Conservation (phyloP, 1,140 invertebrate species). For the Ptiloglossa arizonensis region DNA sequence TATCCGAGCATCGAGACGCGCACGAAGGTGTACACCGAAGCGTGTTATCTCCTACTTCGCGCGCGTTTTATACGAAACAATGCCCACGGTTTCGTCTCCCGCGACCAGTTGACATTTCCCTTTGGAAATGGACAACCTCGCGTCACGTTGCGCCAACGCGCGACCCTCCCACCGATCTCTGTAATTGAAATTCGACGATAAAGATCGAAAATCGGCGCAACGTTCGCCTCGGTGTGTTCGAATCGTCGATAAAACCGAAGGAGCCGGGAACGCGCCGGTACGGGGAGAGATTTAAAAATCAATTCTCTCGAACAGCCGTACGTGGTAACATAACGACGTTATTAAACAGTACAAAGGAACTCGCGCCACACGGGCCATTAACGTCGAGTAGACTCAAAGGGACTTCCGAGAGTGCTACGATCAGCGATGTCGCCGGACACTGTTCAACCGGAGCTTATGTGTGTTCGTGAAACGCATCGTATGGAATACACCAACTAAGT, state of each 20-base stretch:
- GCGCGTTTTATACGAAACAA: slow-evolving; percentile 32
- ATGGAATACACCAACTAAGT: slow-evolving; percentile 31
- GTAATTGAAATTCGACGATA: background rate
- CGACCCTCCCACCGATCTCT: too few species aligned
- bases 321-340: slow-evolving; percentile 45
- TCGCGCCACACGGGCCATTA: slow-evolving; percentile 50
- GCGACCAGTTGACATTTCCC: background rate
- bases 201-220: background rate
- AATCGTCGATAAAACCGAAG: background rate
- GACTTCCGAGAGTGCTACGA: slow-evolving; percentile 47
- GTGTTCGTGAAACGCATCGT: slow-evolving; percentile 14
- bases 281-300: slow-evolving; percentile 35
- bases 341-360: slow-evolving; percentile 54
- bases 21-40: slow-evolving; percentile 32
- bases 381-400: slow-evolving; percentile 34
- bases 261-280: too few species aligned
- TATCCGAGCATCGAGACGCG: slow-evolving; percentile 48
- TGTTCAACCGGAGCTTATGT: background rate
- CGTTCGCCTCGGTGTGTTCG: background rate
- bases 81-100: slow-evolving; percentile 5
- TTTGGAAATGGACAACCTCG: background rate
- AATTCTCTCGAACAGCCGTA: background rate
- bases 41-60: background rate
- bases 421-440: slow-evolving; percentile 43
- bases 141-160: too few species aligned